These are phyloP conservation scores for Anisognathus igniventris DNA, from an alignment of 2,797 vertebrate genomes.

Conservation along the genomic window DNA sequence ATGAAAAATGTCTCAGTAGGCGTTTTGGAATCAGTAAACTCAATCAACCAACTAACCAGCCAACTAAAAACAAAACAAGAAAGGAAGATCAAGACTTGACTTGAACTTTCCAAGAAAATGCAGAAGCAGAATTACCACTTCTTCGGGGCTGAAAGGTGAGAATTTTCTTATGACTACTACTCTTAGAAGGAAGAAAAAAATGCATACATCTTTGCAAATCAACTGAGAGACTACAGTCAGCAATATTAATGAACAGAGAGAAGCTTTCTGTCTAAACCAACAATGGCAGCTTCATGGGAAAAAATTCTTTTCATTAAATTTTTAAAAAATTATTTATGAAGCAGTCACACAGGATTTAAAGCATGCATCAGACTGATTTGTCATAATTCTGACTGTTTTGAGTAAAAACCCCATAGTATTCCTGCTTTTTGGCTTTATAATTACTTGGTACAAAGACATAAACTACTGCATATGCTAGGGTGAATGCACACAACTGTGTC, in stretches of 20 bases:
- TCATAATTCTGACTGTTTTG: background rate
- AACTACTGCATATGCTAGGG: background rate
- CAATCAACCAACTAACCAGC: conserved; percentile 2
- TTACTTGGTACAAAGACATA: background rate
- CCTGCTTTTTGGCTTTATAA: background rate
- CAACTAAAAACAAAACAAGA: conserved; percentile 51
- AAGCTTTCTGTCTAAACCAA: background rate
- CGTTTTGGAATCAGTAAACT: conserved; percentile 52
- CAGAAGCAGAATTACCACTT: conserved; percentile 19
- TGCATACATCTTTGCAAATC: background rate
- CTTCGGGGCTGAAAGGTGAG: conserved; percentile 2
- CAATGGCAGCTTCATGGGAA: background rate
- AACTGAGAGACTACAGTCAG: conserved; percentile 17
- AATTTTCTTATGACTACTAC: background rate
- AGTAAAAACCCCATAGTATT: background rate
- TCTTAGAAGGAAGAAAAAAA: background rate
- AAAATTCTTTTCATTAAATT: background rate
- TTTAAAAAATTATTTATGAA: conserved; percentile 22
- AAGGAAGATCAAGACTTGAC: conserved; percentile 59
- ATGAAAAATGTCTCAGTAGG: conserved; percentile 36
- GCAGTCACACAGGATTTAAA: background rate
- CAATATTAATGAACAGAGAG: conserved; percentile 19
- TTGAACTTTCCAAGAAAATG: conserved; percentile 41
- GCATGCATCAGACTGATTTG: background rate
- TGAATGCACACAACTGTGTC: background rate